Conservation (phyloP, 2,888 invertebrate species). For the Sclerodermus sp. region DNA sequence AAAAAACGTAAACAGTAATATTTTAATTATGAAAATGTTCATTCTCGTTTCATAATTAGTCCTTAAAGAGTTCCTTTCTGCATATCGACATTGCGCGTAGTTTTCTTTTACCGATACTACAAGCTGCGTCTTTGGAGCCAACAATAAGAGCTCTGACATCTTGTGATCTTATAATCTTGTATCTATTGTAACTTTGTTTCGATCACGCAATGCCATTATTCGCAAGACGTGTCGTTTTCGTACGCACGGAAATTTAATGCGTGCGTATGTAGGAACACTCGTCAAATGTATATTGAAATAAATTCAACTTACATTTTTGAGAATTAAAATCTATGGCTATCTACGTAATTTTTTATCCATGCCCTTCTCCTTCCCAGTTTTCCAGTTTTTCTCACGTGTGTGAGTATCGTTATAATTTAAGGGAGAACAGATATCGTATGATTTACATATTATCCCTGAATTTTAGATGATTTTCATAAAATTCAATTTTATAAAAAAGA, state of each 20-base stretch:
- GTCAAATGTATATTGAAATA: constrained; percentile 54
- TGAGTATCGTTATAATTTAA: too few species aligned
- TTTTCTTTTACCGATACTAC: constrained; percentile 7
- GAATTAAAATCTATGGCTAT: constrained; percentile 38
- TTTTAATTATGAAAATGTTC: too few species aligned
- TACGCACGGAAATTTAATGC: constrained; percentile 19
- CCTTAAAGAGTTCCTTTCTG: constrained; percentile 39
- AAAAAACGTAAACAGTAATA: too few species aligned
- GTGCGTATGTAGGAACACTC: constrained; percentile 30
- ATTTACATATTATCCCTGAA: too few species aligned
- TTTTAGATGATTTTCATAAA: too few species aligned
- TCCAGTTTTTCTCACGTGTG: too few species aligned
- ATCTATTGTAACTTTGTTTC: constrained; percentile 29
- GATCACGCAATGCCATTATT: constrained; percentile 28
- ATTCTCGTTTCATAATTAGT: constrained; percentile 3
- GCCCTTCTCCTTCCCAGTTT: too few species aligned
- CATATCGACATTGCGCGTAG: constrained; percentile 32
- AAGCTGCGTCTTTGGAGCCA: constrained; percentile 20
- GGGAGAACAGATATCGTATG: too few species aligned
- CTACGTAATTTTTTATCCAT: too few species aligned
- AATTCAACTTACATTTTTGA: constrained; percentile 55
- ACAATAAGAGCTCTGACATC: constrained; percentile 26
- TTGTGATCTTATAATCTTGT: constrained; percentile 39
- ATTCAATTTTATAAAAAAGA: too few species aligned
- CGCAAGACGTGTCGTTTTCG: constrained; percentile 28